These are phyloP conservation scores for Deilephila porcellus DNA, from an alignment of 2,888 invertebrate species.

Conservation along the genomic window DNA sequence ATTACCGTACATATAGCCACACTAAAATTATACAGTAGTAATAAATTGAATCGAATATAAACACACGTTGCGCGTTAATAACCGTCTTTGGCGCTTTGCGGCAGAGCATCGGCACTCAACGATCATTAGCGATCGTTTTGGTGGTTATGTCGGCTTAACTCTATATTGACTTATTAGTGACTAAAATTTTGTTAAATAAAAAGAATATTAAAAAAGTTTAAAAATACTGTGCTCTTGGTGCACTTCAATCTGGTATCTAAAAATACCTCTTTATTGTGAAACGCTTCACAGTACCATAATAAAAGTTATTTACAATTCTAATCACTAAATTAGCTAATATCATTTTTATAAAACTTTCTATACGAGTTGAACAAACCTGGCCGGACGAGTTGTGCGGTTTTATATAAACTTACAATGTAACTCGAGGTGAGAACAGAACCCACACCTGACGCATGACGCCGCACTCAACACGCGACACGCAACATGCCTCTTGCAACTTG, in stretches of 20 bases:
- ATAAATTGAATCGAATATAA: slow-evolving; percentile 22
- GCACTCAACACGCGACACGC: background rate
- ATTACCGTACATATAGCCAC: slow-evolving; percentile 19
- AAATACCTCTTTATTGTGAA: slow-evolving; percentile 49
- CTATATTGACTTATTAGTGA: slow-evolving; percentile 51
- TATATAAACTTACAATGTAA: slow-evolving; percentile 66
- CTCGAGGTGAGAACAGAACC: background rate
- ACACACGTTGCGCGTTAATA: slow-evolving; percentile 8
- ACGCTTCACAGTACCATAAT: slow-evolving; percentile 58
- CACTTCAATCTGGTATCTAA: slow-evolving; percentile 44
- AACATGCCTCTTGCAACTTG: background rate
- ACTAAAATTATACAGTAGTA: slow-evolving; percentile 24
- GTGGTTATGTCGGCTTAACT: slow-evolving; percentile 60
- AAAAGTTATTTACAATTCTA: slow-evolving; percentile 74
- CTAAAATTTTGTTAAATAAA: slow-evolving; percentile 63
- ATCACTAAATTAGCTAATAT: slow-evolving; percentile 65
- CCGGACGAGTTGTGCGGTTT: slow-evolving; percentile 63
- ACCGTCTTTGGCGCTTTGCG: background rate
- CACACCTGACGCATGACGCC: background rate
- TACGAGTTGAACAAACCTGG: slow-evolving; percentile 55
- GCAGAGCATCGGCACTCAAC: background rate
- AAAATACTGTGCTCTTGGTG: slow-evolving; percentile 71
- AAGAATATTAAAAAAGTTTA: slow-evolving; percentile 60
- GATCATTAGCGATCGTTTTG: slow-evolving; percentile 38
- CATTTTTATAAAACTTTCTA: slow-evolving; percentile 56